Conservation (phyloP, 2,888 invertebrate genomes). For the Phaedon cochleariae region DNA sequence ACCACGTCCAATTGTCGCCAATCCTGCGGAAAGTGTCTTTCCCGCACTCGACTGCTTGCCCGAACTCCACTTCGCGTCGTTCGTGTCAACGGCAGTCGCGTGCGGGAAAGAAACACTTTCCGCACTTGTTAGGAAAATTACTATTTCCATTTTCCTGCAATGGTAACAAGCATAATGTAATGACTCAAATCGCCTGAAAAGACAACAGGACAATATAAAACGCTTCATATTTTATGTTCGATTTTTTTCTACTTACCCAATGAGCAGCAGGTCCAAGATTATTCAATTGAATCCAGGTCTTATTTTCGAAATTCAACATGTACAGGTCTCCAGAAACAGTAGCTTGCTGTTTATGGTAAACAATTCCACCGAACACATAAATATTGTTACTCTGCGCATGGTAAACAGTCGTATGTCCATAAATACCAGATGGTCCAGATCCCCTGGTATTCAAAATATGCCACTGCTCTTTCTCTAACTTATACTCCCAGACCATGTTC, state of each 20-base stretch:
- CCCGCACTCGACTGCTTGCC: no score
- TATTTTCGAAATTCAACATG: constrained; percentile 78
- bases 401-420: constrained; percentile 90
- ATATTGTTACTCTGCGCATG: constrained; percentile 82
- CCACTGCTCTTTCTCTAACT: constrained; percentile 80
- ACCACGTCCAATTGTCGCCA: no score
- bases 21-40: no score
- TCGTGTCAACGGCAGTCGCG: no score
- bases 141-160: no score
- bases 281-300: constrained; percentile 74
- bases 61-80: no score
- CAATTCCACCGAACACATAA: constrained; percentile 90
- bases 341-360: constrained; percentile 70
- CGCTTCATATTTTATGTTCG: no score
- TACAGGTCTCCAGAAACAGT: constrained; percentile 80
- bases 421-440: constrained; percentile 80
- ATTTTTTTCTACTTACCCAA: constrained; percentile 59
- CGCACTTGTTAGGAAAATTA: no score
- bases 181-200: no score
- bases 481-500: constrained; percentile 81
- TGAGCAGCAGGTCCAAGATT: constrained; percentile 48
- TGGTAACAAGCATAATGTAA: no score
- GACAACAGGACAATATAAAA: no score
- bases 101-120: no score
- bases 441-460: constrained; percentile 74